These are phyloP conservation scores for Crocallis elinguaria DNA, from an alignment of 2,888 invertebrate species.

Conservation along the genomic window DNA sequence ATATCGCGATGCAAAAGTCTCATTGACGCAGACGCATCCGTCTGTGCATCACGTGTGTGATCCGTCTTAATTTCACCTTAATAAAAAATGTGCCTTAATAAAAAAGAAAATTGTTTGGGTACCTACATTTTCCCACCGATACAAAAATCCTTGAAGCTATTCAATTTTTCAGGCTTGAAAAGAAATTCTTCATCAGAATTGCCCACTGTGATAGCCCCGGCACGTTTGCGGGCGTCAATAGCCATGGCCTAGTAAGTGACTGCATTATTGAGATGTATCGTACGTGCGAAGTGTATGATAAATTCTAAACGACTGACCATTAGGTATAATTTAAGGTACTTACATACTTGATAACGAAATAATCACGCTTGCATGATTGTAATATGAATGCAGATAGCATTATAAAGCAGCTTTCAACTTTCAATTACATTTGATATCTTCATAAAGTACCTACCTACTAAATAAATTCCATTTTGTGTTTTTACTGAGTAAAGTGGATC, in stretches of 20 bases:
- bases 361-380: neutral
- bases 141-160: neutral
- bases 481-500: too few species aligned
- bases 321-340: neutral
- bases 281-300: neutral
- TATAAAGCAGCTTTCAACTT: too few species aligned
- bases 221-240: constrained; percentile 66
- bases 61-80: too few species aligned
- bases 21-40: too few species aligned
- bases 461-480: too few species aligned
- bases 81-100: too few species aligned
- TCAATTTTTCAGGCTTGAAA: constrained; percentile 62
- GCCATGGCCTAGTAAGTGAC: constrained; percentile 67
- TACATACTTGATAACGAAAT: neutral
- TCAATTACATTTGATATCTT: too few species aligned
- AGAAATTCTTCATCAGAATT: constrained; percentile 64
- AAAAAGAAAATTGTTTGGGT: neutral
- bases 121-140: neutral
- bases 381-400: too few species aligned
- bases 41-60: too few species aligned
- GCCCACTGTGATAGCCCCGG: constrained; percentile 74
- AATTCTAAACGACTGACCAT: neutral
- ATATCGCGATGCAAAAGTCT: too few species aligned
- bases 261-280: neutral
- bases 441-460: too few species aligned